Percentiles rank a stretch among this genome's conserved stretches.
Evolutionary conservation across 2,113 vertebrate genomes (phyloP).

Genomic region (Mesocricetus auratus): DNA sequence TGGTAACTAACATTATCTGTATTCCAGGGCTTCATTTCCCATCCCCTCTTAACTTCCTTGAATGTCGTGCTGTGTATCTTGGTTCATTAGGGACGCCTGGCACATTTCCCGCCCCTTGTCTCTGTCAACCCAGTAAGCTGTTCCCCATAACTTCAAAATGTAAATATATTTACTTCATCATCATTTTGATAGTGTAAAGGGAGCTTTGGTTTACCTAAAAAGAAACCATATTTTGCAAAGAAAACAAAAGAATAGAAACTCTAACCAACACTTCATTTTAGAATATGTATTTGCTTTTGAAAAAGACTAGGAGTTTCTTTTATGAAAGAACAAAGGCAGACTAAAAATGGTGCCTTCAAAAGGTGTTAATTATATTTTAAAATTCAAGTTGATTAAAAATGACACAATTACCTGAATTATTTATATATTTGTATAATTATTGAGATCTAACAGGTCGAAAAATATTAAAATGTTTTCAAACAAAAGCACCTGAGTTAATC

Average conservation of each 20-base stretch:
- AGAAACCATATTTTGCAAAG: slow-evolving; percentile 50
- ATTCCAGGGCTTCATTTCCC: slow-evolving; percentile 54
- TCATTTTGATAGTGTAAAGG: slow-evolving; percentile 59
- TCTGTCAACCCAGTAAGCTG: slow-evolving; percentile 62
- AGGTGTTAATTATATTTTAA: slow-evolving; percentile 11
- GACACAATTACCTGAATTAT: slow-evolving; percentile 31
- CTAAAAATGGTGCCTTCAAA: slow-evolving; percentile 27
- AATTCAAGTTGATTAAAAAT: slow-evolving; percentile 57
- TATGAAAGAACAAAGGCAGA: slow-evolving; percentile 44
- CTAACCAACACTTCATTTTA: slow-evolving; percentile 55
- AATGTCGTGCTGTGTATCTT: slow-evolving; percentile 41
- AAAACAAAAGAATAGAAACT: slow-evolving; percentile 40
- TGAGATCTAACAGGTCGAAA: slow-evolving; percentile 31
- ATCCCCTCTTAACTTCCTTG: slow-evolving; percentile 56
- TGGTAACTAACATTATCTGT: slow-evolving; percentile 51
- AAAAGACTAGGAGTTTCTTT: slow-evolving; percentile 41
- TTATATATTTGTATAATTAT: slow-evolving; percentile 41
- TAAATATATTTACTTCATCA: slow-evolving; percentile 68
- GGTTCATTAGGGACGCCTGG: slow-evolving; percentile 1
- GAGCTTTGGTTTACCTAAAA: slow-evolving; percentile 59
- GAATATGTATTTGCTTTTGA: slow-evolving; percentile 54
- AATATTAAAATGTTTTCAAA: slow-evolving; percentile 50
- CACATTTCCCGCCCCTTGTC: slow-evolving; percentile 27
- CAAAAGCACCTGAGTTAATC: slow-evolving; percentile 18
- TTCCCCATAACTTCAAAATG: slow-evolving; percentile 73